These are phyloP conservation scores for Thomomys bottae DNA, from an alignment of 2,113 vertebrate species.

Conservation along the genomic window DNA sequence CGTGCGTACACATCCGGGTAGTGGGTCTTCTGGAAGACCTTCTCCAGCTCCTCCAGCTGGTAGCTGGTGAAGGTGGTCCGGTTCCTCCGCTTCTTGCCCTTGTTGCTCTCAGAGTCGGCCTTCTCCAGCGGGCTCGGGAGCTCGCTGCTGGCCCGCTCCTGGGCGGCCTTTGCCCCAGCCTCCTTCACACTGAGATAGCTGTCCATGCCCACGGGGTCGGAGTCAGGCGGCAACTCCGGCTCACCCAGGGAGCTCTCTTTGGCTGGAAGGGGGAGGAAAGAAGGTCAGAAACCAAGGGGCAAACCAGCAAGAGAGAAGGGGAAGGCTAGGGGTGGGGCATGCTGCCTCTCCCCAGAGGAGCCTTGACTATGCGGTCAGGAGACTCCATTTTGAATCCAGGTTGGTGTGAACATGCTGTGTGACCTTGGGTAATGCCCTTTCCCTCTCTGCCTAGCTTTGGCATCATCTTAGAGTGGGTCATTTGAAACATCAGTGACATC, in stretches of 20 bases:
- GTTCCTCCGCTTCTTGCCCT: conserved; percentile 97
- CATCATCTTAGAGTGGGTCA: background rate
- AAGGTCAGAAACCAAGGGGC: conserved; percentile 14
- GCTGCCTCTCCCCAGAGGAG: background rate
- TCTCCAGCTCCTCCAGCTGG: conserved; percentile 99
- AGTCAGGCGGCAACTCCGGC: conserved; percentile 89
- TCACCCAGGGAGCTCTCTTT: conserved; percentile 94
- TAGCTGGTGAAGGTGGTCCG: conserved; percentile 99
- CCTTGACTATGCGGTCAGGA: background rate
- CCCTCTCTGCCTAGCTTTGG: background rate
- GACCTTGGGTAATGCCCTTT: background rate
- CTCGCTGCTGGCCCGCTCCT: conserved; percentile 89
- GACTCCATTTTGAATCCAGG: background rate
- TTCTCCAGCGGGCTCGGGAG: conserved; percentile 93
- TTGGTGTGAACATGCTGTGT: background rate
- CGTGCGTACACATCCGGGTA: conserved; percentile 98
- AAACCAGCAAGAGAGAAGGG: background rate
- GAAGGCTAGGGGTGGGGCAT: rapidly evolving
- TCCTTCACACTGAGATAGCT: conserved; percentile 95
- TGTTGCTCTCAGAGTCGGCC: conserved; percentile 95
- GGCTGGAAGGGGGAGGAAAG: conserved; percentile 83
- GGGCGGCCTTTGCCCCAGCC: conserved; percentile 88
- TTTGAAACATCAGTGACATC: background rate
- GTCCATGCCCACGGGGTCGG: conserved; percentile 94
- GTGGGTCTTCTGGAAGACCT: conserved; percentile 99